Base-by-base conservation (phyloP, 2,888 invertebrate species). In the Tryphoninae sp. region DNA sequence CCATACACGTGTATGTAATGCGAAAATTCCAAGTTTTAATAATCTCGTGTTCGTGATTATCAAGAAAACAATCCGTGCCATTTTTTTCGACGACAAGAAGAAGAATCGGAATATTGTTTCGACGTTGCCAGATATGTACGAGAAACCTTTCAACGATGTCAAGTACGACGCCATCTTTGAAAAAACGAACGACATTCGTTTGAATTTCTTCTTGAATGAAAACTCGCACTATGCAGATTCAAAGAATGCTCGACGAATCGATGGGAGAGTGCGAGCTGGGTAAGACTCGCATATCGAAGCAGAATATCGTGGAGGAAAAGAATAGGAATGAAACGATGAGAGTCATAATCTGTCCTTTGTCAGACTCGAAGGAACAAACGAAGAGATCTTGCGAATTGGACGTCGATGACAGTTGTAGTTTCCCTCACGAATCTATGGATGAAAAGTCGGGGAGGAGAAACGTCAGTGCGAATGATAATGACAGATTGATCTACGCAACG, bases 401-500 rank as follows among this genome's bases (percentile, higher is more conserved):
- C 4, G n/a, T 67, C n/a, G 67, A 26, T n/a, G 67, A 19, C n/a
- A 81, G 81, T 74, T 40, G 55, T 2, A 83, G 83, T 61, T 83
- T 79, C 71, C 77, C 75, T 64, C 81, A 80, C 65, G 81, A 75
- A 49, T 19, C 55, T 7, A 19, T n/a, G 19, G 19, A 55, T 55
- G 55, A 69, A 71, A 59, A 67, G 73, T 58, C 26, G 40, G 19
- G 16, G 53, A 45, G 22, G 2, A 51, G 11, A 42, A 42, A 58
- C 7, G 65, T 58, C 13, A 40, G 53, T 65, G 40, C 45, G 19
- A 11, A 33, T 49, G 74, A 19, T 7, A 49, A 49, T 40, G 58
- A 73, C 13, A 61, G 11, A 61, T 49, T 88, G 85, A 69, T 88
- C 26, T 89, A 90, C 83, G 89, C 88, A 16, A 91, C 90, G 9